phyloP scores from a whole-genome alignment of 2,888 invertebrate genomes.

The Pycnomerus fuliginosus region DNA sequence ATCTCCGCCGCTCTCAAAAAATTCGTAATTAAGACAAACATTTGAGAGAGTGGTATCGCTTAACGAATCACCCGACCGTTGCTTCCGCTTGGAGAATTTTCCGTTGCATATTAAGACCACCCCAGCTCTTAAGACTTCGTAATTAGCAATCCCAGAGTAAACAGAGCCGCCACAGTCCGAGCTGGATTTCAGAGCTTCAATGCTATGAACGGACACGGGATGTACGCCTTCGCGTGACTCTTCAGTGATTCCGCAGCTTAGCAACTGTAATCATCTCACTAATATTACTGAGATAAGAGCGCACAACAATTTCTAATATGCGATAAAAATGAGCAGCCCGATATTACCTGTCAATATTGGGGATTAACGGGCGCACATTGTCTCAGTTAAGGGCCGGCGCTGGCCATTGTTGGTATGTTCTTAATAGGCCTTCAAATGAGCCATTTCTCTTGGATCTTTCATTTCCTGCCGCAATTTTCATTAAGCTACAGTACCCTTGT shows the following conservation, averaged over 20 bases:
- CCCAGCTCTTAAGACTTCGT: conserved; percentile 44
- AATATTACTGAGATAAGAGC: conserved; percentile 27
- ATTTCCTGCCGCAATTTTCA: too few species aligned
- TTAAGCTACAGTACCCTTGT: too few species aligned
- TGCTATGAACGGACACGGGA: conserved; percentile 25
- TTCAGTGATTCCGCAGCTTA: conserved; percentile 29
- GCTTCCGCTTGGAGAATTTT: conserved; percentile 40
- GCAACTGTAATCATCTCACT: conserved; percentile 29
- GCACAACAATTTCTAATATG: conserved; percentile 47
- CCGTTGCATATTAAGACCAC: conserved; percentile 42
- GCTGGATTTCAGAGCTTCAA: conserved; percentile 21
- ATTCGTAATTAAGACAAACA: conserved; percentile 41
- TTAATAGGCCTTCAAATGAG: conserved; percentile 16
- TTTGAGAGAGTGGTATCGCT: conserved; percentile 35
- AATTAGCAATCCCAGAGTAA: conserved; percentile 47
- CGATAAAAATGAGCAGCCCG: conserved; percentile 49
- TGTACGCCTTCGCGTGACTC: conserved; percentile 31
- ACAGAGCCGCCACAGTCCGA: conserved; percentile 39
- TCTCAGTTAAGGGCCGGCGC: too few species aligned
- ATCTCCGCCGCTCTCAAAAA: too few species aligned
- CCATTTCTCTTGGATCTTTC: too few species aligned
- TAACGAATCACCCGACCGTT: conserved; percentile 42
- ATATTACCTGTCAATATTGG: conserved; percentile 53
- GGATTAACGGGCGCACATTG: conserved; percentile 51
- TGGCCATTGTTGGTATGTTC: conserved; percentile 26